Percentiles rank a stretch among this genome's conserved stretches.
These are phyloP conservation scores for Coremacera marginata DNA, from an alignment of 2,888 invertebrate species.

Conservation along the genomic window DNA sequence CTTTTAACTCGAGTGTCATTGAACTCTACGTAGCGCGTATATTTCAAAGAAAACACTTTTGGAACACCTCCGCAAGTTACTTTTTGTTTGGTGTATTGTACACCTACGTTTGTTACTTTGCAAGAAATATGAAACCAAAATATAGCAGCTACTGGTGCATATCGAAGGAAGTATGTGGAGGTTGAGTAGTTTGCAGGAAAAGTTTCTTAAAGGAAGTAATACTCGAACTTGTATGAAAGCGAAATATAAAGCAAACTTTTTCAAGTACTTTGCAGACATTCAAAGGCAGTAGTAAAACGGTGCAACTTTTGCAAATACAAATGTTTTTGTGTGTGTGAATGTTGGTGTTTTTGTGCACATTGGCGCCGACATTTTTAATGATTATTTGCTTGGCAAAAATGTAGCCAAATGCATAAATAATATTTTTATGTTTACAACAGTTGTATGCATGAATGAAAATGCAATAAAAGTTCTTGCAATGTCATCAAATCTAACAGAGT, in stretches of 20 bases:
- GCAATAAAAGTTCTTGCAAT: too few species aligned
- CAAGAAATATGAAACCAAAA: too few species aligned
- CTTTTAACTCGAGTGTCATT: slow-evolving; percentile 13
- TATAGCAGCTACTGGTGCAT: too few species aligned
- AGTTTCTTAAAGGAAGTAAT: too few species aligned
- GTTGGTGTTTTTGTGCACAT: neutral
- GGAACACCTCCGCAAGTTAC: neutral
- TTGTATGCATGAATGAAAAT: neutral
- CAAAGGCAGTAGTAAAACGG: neutral
- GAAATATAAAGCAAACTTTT: slow-evolving; percentile 5
- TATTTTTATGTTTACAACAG: slow-evolving; percentile 26
- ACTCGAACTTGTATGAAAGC: neutral
- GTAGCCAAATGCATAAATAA: slow-evolving; percentile 54
- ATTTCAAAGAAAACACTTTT: neutral
- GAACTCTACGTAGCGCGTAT: slow-evolving; percentile 13
- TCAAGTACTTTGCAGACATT: neutral
- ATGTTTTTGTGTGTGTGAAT: neutral
- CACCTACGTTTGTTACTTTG: too few species aligned
- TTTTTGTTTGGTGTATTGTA: too few species aligned
- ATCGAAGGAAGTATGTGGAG: too few species aligned
- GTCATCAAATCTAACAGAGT: too few species aligned
- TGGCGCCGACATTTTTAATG: slow-evolving; percentile 55
- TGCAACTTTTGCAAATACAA: neutral
- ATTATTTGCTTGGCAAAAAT: slow-evolving; percentile 58
- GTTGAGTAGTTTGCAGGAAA: too few species aligned